phyloP scores from a whole-genome alignment of 2,888 invertebrate genomes.

The Sarcophaga carnaria region DNA sequence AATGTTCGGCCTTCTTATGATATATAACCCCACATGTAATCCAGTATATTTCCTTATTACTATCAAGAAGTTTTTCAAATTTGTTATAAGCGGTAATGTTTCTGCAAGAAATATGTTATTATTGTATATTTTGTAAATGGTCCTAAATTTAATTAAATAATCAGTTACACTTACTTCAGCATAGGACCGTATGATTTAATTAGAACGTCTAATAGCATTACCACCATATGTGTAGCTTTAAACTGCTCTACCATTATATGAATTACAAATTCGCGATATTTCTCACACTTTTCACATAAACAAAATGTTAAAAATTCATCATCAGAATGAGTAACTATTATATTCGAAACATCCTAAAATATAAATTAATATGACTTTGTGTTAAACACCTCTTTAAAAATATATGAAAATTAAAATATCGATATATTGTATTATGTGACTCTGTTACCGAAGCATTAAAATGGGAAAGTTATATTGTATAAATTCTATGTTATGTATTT shows the following conservation, averaged over 20 bases:
- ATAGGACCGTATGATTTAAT: conserved; percentile 80
- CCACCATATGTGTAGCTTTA: conserved; percentile 80
- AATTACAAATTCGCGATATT: conserved; percentile 80
- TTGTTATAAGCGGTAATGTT: conserved; percentile 79
- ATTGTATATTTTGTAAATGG: background rate
- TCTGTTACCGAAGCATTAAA: too few relatives aligned
- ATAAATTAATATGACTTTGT: background rate
- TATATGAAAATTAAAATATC: too few relatives aligned
- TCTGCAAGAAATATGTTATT: conserved; percentile 68
- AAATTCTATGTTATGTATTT: too few relatives aligned
- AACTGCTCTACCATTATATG: conserved; percentile 81
- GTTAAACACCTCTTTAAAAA: too few relatives aligned
- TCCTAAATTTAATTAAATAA: background rate
- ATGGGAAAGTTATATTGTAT: too few relatives aligned
- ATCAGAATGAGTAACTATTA: conserved; percentile 78
- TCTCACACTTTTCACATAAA: conserved; percentile 80
- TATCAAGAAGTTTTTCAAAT: conserved; percentile 79
- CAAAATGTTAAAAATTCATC: conserved; percentile 81
- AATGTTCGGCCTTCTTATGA: conserved; percentile 79
- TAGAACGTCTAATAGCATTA: conserved; percentile 79
- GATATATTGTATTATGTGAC: too few relatives aligned
- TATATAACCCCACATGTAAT: conserved; percentile 80
- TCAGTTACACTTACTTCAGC: conserved; percentile 76
- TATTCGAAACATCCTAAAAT: conserved; percentile 78
- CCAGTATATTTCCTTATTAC: conserved; percentile 79